Evolutionary conservation across 1,140 invertebrate genomes (phyloP).

Genomic region (Triops cancriformis): DNA sequence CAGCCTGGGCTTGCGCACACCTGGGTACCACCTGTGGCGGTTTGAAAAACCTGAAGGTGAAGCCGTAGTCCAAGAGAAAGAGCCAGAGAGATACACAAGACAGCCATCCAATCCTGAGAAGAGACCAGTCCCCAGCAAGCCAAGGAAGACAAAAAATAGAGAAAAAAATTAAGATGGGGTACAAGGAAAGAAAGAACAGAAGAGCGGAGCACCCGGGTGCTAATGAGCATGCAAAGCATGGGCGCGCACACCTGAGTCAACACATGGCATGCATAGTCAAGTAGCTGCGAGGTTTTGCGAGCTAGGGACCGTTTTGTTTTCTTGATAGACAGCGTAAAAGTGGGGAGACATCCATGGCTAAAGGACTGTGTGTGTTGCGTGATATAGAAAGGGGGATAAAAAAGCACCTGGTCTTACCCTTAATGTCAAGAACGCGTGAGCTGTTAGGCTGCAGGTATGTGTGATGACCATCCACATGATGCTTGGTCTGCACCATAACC

Average conservation of each 20-base stretch:
- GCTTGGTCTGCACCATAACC: neutral
- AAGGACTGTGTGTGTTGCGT: constrained; percentile 22
- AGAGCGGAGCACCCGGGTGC: constrained; percentile 1
- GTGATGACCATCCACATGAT: constrained; percentile 2
- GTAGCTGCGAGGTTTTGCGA: neutral
- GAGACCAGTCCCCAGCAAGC: neutral
- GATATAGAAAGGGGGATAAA: constrained; percentile 18
- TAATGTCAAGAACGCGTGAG: neutral
- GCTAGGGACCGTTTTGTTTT: neutral
- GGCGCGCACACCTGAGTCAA: constrained; percentile 11
- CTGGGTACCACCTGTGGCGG: constrained; percentile 1
- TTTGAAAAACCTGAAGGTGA: constrained; percentile 7
- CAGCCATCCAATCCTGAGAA: constrained; percentile 24
- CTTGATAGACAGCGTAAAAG: neutral
- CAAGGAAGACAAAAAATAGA: no score
- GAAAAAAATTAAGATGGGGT: constrained; percentile 24
- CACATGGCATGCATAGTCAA: constrained; percentile 2
- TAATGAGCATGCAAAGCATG: constrained; percentile 13
- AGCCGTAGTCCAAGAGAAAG: neutral
- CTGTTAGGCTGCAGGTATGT: neutral
- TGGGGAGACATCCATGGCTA: neutral
- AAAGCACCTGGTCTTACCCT: neutral
- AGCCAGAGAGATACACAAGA: constrained; percentile 28
- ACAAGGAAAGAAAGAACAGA: constrained; percentile 22
- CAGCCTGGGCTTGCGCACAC: neutral